Base-by-base conservation (phyloP, 2,797 vertebrate species). In the Acanthurus tractus region DNA sequence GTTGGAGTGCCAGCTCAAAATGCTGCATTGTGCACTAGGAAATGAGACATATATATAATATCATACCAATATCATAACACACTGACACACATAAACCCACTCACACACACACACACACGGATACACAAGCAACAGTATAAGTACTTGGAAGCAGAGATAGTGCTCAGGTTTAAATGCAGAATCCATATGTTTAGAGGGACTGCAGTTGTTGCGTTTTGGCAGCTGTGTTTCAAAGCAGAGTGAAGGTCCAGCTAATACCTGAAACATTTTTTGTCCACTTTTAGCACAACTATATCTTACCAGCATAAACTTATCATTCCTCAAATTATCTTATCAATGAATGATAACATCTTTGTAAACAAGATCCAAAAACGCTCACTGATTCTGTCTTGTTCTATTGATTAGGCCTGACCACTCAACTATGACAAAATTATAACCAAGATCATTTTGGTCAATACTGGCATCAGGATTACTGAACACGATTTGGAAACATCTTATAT, bases 141-240 rank as follows among this genome's bases (percentile, higher is more conserved):
- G 58, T 10, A 46, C 6, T 67, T 29, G 9, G 34, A 50, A 65
- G 52, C 36, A 54, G 20, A 42, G 7, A 64, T 20, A 44, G 40
- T 13, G 3, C 49, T 58, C n/a, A 58, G 29, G 52, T 71, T 73
- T 78, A 36, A 80, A 78, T 67, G 42, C 55, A 76, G 74, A 85
- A 77, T 79, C 65, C 57, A 81, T 77, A 57, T 15, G 53, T 83
- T 58, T 57, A 9, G 63, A 70, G 74, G 17, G 38, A 78, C 48
- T 78, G 73, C 76, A 53, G 75, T 44, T 38, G 45, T 54, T 64
- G 78, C 63, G 59, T 40, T 74, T 76, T 76, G 56, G 23, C 44
- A 62, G 52, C 25, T 42, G 54, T 17, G 62, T 17, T 48, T 63
- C 55, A 54, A 50, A 78, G 20, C 11, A 56, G 1, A 72, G 49